These are phyloP conservation scores for Planococcus citri DNA, from an alignment of 1,140 invertebrate species.

Conservation along the genomic window DNA sequence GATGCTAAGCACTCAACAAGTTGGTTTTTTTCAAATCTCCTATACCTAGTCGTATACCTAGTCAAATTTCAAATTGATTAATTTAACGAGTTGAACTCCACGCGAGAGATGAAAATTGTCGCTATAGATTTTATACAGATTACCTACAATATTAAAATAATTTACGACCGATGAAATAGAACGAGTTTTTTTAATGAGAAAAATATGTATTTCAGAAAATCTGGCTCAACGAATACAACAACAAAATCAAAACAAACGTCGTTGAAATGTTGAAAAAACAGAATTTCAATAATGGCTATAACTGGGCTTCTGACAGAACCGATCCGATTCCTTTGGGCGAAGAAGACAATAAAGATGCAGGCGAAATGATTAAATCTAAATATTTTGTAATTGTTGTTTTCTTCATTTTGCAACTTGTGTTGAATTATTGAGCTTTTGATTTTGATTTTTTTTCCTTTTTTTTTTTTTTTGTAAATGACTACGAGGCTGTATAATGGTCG, in stretches of 20 bases:
- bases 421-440: neutral
- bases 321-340: constrained; percentile 31
- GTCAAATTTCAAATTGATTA: neutral
- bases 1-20: constrained; percentile 61
- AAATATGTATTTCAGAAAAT: constrained; percentile 41
- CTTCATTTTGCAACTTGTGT: neutral
- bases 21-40: too few species aligned
- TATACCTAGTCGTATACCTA: constrained; percentile 28
- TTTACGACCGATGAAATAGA: too few species aligned
- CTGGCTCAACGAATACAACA: constrained; percentile 69
- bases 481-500: too few species aligned
- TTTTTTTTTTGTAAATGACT: too few species aligned
- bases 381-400: neutral
- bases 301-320: constrained; percentile 71
- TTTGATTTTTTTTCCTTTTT: too few species aligned
- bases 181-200: neutral
- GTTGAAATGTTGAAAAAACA: constrained; percentile 55
- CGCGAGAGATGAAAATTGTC: neutral
- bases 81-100: neutral
- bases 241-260: constrained; percentile 50
- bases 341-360: neutral
- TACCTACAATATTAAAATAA: neutral
- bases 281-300: constrained; percentile 49
- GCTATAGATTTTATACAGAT: neutral
- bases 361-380: neutral